Evolutionary conservation across 2,113 vertebrate species (phyloP), one percentile per base, ranked within the genome.

Genomic region (Phylloscopus whistleri): DNA sequence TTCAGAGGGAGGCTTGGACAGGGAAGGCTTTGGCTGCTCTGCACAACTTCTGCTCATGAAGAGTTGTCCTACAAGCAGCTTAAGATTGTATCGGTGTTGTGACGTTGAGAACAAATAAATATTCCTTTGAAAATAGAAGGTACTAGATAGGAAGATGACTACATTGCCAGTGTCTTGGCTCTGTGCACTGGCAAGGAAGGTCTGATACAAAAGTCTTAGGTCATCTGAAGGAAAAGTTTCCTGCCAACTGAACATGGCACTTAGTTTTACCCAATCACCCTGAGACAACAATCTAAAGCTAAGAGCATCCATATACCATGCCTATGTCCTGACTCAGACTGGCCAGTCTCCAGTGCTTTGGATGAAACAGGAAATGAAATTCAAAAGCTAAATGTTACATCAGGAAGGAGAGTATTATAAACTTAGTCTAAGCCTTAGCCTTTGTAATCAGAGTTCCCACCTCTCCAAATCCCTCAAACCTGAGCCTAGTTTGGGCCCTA

Each of bases 201-300:
- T 63, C 37, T 37, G 19, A 76, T 56, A 33, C 19, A 75, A 70
- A 75, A 72, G 22, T 56, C 14, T 37, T 39, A 31, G 43, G 22
- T 53, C 51, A 33, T 41, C 74, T 59, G 39, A 72, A 27, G 63
- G 63, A 64, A 44, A 69, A 28, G 41, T 66, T 89, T 64, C 31
- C n/a, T 80, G 27, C 46, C 0, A 0, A 18, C 11, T 66, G 68
- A 60, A 41, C 14, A 6, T 12, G 10, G 23, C 53, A 33, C n/a
- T 70, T 48, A 16, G 35, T 66, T 67, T 80, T 55, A 79, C 30
- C 30, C 72, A 60, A 11, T 35, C 17, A 63, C 7, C 30, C 49
- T 67, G 49, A 58, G 30, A 46, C 16, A 52, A 4, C 13, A 68
- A 31, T 68, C 72, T 60, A 79, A 79, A 88, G 18, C 39, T 55